Conservation (phyloP, 2,797 vertebrate genomes). For the Schizothorax lantsangensis region DNA sequence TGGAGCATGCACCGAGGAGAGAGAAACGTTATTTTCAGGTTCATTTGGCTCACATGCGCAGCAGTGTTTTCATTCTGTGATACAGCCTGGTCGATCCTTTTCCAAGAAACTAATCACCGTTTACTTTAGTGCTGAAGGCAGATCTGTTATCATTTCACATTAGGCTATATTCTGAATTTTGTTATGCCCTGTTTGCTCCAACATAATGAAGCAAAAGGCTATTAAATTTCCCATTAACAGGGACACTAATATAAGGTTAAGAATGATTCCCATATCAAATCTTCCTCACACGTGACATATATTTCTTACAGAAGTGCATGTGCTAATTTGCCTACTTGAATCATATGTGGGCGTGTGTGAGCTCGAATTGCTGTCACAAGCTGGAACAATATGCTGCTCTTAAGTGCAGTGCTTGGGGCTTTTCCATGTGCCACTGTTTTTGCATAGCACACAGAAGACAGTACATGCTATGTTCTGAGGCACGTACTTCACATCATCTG, state of each 20-base stretch:
- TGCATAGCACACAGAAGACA: conserved; percentile 43
- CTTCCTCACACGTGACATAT: background rate
- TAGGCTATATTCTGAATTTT: background rate
- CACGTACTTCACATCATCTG: conserved; percentile 49
- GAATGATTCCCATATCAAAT: background rate
- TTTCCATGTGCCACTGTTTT: conserved; percentile 44
- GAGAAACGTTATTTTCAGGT: conserved; percentile 17
- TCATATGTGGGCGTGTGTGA: conserved; percentile 31
- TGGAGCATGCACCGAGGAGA: background rate
- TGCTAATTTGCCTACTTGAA: conserved; percentile 43
- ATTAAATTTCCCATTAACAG: background rate
- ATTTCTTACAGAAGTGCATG: conserved; percentile 14
- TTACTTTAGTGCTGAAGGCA: background rate
- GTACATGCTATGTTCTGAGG: conserved; percentile 9
- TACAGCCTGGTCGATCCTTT: background rate
- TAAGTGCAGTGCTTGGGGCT: conserved; percentile 28
- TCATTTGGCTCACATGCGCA: conserved; percentile 11
- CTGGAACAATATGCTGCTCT: conserved; percentile 43
- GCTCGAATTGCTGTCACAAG: conserved; percentile 23
- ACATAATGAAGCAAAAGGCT: background rate
- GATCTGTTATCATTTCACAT: background rate
- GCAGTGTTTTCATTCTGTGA: conserved; percentile 21
- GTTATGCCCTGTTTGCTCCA: background rate
- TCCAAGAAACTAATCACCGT: conserved; percentile 2
- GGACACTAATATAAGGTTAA: too few relatives aligned